Evolutionary conservation across 2,888 invertebrate genomes (phyloP).

Genomic region (Pandemis cinnamomeana): DNA sequence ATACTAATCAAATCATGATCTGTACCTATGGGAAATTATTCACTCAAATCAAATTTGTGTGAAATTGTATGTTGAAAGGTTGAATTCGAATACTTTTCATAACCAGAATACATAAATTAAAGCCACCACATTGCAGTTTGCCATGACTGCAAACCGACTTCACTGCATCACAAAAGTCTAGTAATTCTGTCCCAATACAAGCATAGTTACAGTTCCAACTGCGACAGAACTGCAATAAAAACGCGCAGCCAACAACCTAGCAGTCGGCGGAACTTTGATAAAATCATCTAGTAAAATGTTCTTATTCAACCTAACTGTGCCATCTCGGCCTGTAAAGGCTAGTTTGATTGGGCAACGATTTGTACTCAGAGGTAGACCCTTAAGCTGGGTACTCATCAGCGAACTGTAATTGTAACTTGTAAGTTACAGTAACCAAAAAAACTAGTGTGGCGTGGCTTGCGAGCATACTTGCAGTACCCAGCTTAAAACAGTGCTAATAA

Average conservation of each 20-base stretch:
- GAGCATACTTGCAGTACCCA: too few relatives aligned
- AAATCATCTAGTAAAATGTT: not conserved
- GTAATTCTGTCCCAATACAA: too few relatives aligned
- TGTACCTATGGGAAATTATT: conserved; percentile 23
- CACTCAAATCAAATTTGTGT: conserved; percentile 39
- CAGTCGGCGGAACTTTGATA: not conserved
- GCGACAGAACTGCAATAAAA: too few relatives aligned
- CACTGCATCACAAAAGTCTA: too few relatives aligned
- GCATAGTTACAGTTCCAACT: too few relatives aligned
- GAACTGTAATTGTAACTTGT: too few relatives aligned
- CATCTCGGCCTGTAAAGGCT: conserved; percentile 31
- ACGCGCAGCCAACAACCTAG: too few relatives aligned
- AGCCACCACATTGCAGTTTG: too few relatives aligned
- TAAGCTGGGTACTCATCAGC: not conserved
- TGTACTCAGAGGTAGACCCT: not conserved
- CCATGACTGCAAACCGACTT: too few relatives aligned
- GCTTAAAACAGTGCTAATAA: too few relatives aligned
- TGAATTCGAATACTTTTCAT: conserved; percentile 9
- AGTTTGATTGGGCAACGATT: conserved; percentile 19
- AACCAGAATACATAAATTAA: not conserved
- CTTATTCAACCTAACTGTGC: conserved; percentile 19
- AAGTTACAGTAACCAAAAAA: too few relatives aligned
- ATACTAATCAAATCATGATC: conserved; percentile 12
- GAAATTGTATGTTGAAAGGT: conserved; percentile 18
- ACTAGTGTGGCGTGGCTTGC: too few relatives aligned